Evolutionary conservation across 2,888 invertebrate genomes (phyloP), one percentile per base, ranked within the genome.

Genomic region (Drosophila nigritarsus): DNA sequence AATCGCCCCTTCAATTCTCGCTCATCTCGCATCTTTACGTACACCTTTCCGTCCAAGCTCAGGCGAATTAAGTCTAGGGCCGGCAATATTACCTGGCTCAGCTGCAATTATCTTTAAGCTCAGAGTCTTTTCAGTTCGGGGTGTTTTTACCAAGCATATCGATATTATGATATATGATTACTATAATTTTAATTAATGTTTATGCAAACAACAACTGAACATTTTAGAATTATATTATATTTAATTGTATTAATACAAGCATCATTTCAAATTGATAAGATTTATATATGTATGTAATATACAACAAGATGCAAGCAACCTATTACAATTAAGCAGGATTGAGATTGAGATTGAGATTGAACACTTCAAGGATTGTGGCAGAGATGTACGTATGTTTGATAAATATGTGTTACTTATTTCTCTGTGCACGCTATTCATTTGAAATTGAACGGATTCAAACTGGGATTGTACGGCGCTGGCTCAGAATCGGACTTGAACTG

Each of bases 21-120:
- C 92, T 99, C 99, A 92, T 99, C 99, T 63, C 99, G 95, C 99
- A 99, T 99, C 94, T 99, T 99, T 0, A 99, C 99, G 90, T 99
- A 99, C 91, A 99, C 99, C 90, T 98, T 95, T 93, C 99, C 99
- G 94, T 99, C 99, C 83, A 99, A 95, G 94, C 99, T 99, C 18
- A 99, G 95, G 72, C 99, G 95, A 78, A 99, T 98, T 58, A 99
- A 94, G 94, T 99, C 99, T 53, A 99, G 94, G 0, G 99, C 98
- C 61, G 97, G 97, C 76, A 87, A 64, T 92, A 97, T 96, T 36
- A 97, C 96, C 77, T 98, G 96, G 30, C 87, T 90, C 55, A 96
- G 95, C 97, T 97, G 91, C 56, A 94, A 9, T 0, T 20, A 30
- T 53, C 48, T 55, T 58, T 73, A 60, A 30, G 48, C 45, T 72